Conservation (phyloP, 1,140 invertebrate genomes). For the Calliphora vicina region DNA sequence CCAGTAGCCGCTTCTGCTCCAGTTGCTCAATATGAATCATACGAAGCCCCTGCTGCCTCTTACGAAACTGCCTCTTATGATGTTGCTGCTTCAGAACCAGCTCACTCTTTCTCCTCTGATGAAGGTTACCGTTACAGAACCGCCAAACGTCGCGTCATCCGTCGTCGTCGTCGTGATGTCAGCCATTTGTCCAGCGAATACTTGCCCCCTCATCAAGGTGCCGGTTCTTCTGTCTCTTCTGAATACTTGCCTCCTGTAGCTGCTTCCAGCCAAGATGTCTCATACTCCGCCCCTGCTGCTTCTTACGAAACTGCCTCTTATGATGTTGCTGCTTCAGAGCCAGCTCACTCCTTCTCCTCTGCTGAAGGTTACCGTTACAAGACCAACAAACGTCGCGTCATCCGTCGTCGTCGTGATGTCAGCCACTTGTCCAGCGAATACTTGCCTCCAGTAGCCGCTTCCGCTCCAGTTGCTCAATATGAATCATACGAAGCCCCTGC, state of each 20-base stretch:
- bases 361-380: constrained; percentile 45
- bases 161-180: constrained; percentile 36
- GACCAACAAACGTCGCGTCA: constrained; percentile 41
- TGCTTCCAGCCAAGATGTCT: constrained; percentile 43
- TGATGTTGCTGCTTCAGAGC: constrained; percentile 48
- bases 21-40: constrained; percentile 36
- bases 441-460: constrained; percentile 28
- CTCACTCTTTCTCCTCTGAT: constrained; percentile 38
- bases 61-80: constrained; percentile 11
- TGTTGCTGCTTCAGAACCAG: constrained; percentile 29
- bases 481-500: constrained; percentile 40
- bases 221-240: constrained; percentile 29
- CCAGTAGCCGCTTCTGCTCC: constrained; percentile 23
- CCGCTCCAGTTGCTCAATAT: constrained; percentile 36
- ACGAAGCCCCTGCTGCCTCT: constrained; percentile 4
- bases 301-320: no score
- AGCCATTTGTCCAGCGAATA: constrained; percentile 35
- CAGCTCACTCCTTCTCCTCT: constrained; percentile 36
- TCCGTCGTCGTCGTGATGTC: constrained; percentile 38
- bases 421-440: constrained; percentile 34
- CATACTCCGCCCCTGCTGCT: no score
- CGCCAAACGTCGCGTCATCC: constrained; percentile 40
- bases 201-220: constrained; percentile 35
- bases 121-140: constrained; percentile 47
- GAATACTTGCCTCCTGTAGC: constrained; percentile 23